Conservation (phyloP, 2,888 invertebrate genomes). For the Apamea anceps region DNA sequence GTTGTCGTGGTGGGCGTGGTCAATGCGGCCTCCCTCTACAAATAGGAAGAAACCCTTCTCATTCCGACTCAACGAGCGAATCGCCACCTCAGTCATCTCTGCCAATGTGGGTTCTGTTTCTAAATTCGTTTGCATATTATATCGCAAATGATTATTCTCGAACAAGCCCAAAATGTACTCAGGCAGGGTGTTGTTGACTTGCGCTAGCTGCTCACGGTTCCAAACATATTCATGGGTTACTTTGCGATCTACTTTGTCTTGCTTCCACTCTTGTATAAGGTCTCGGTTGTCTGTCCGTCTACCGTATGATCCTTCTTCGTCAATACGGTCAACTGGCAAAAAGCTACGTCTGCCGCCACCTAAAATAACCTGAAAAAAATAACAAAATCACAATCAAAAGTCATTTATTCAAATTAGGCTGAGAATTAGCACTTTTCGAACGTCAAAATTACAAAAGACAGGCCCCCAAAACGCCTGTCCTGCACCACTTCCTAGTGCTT, state of each 20-base stretch:
- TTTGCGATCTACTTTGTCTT: slow-evolving; percentile 79
- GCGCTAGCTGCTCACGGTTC: slow-evolving; percentile 90
- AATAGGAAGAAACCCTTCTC: slow-evolving; percentile 93
- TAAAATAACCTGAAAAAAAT: slow-evolving; percentile 89
- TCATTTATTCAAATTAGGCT: too few relatives aligned
- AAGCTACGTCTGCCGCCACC: slow-evolving; percentile 93
- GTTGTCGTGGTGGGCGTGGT: slow-evolving; percentile 92
- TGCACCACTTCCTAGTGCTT: too few relatives aligned
- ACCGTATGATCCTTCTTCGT: slow-evolving; percentile 87
- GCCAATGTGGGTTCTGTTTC: slow-evolving; percentile 91
- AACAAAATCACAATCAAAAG: too few relatives aligned
- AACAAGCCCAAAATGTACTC: slow-evolving; percentile 92
- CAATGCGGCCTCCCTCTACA: slow-evolving; percentile 92
- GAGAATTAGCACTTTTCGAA: too few relatives aligned
- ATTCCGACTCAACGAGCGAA: slow-evolving; percentile 91
- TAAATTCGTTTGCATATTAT: slow-evolving; percentile 89
- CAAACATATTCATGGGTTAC: slow-evolving; percentile 87
- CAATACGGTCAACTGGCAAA: slow-evolving; percentile 83
- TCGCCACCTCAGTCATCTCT: slow-evolving; percentile 90
- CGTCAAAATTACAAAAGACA: too few relatives aligned
- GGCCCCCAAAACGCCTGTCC: too few relatives aligned
- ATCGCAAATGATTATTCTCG: slow-evolving; percentile 91
- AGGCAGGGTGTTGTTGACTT: slow-evolving; percentile 83
- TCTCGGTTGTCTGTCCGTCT: slow-evolving; percentile 90
- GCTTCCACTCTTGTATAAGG: slow-evolving; percentile 92